Base-by-base conservation (phyloP, 1,140 invertebrate species). In the Caenorhabditis brenneri region DNA sequence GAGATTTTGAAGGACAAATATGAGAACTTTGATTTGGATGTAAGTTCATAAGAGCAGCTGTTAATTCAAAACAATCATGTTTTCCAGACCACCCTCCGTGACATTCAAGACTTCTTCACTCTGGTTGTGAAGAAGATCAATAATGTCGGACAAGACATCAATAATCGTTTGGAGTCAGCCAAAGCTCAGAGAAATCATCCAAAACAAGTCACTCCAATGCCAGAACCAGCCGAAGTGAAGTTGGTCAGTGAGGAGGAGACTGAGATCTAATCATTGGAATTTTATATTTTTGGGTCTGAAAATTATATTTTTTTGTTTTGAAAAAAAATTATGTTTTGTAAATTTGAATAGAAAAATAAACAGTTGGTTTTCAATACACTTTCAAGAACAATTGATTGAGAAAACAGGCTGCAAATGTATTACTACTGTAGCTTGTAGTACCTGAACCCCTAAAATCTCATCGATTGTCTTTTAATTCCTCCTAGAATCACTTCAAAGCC, bases 1-100 rank as follows among this genome's bases (percentile, higher is more conserved):
- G 81, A 81, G 39, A 82, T 85, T 22, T n/a, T 86, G 48, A 86
- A 86, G 83, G 79, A 86, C 33, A 86, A 86, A 55, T 81, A 85
- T 31, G 42, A 79, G 9, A 80, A 85, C 27, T 86, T 86, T 39
- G 85, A 86, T 48, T 33, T 79, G 39, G 85, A 86, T 65, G 81
- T 83, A 39, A 80, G 81, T 49, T 78, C 39, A 27, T 0, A 39
- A 3, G 4, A 33, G n/a, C 16, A 7, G 24, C 16, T 24, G n/a
- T 58, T 31, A 24, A 58, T 7, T 0, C 55, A 29, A 29, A 29
- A 65, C 29, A 65, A 82, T 65, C n/a, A n/a, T n/a, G n/a, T n/a
- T n/a, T 79, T 83, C 49, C 33, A 83, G 82, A 19, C n/a, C 24
- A 83, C 82, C 24, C 49, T 86, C 55, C 82, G 79, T 15, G 60